Base-by-base conservation (phyloP, 2,888 invertebrate species). In the Nomada fabriciana region DNA sequence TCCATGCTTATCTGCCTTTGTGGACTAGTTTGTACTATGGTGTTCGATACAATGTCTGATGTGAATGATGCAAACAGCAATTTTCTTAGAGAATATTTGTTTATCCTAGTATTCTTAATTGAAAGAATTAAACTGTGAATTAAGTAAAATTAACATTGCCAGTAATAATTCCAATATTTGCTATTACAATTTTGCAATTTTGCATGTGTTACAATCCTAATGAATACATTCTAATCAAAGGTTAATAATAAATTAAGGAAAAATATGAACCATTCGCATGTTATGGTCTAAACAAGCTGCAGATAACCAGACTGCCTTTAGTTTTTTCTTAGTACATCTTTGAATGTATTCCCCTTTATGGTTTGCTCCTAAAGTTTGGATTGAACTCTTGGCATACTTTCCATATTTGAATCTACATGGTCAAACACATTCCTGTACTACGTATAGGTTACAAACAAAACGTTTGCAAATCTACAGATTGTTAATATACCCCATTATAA, bases 361-460 rank as follows among this genome's bases (percentile, higher is more conserved):
- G 73, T 77, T 78, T 63, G 76, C 55, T 70, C 43, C 81, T 89
- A 89, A 88, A 89, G 81, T 87, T 87, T 86, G 80, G 76, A 88
- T 86, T 82, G 75, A 80, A 82, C 80, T 77, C 63, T 80, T 84
- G 90, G 89, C 91, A 91, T 82, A 91, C 85, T 91, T 92, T 87
- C 90, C 90, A 89, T 91, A 90, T 90, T 90, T 81, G 90, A 89
- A 78, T 76, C 70, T 83, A 63, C 81, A 86, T 89, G 81, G 84
- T 80, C 80, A 87, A 87, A 88, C 87, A 73, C 83, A 86, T 85
- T 87, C 18, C 50, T 84, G 71, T 61, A 50, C 89, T 86, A 73
- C 88, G 84, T 88, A 83, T 75, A 80, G 80, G 53, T 83, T 77
- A 83, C 65, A 69, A 68, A 81, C 53, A 68, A 63, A 83, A 25